A percentile compares a stretch with the other conserved stretches of the same genome.
phyloP scores from a whole-genome alignment of 2,797 vertebrate species.

The Sebastes taczanowskii region DNA sequence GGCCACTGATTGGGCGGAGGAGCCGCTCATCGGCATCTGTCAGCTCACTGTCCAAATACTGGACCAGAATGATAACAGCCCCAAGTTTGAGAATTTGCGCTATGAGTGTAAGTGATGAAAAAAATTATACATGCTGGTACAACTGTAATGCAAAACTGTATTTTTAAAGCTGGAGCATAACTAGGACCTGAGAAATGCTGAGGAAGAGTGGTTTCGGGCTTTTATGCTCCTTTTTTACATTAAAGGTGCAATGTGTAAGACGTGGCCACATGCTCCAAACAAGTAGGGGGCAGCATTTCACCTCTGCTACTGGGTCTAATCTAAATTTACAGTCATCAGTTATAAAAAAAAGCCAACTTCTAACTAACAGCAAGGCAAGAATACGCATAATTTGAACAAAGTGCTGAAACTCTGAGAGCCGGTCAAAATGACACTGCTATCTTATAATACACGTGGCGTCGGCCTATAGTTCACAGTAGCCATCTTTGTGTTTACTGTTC shows the following conservation, averaged over 20 bases:
- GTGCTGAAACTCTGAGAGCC: no score
- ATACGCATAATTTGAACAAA: no score
- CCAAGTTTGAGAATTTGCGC: slow-evolving; percentile 91
- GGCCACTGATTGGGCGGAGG: slow-evolving; percentile 89
- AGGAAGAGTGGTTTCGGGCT: not conserved
- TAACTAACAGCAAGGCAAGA: no score
- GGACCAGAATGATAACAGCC: slow-evolving; percentile 93
- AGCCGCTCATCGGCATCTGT: slow-evolving; percentile 91
- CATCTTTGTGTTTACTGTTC: no score
- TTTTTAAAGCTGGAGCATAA: slow-evolving; percentile 1
- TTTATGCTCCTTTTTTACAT: not conserved
- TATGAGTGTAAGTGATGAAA: slow-evolving; percentile 88
- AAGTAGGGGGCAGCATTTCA: not conserved
- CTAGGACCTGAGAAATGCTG: not conserved
- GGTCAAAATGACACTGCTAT: no score
- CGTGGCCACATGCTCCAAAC: not conserved
- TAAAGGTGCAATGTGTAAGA: not conserved
- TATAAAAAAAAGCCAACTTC: not conserved
- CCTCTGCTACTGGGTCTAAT: not conserved
- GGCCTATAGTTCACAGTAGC: no score
- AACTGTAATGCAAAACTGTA: not conserved
- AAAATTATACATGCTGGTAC: not conserved
- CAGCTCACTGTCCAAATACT: slow-evolving; percentile 89
- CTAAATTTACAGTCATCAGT: not conserved
- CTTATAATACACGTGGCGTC: no score